These are phyloP conservation scores for Melipona quadrifasciata DNA, from an alignment of 1,140 invertebrate species.

Conservation along the genomic window DNA sequence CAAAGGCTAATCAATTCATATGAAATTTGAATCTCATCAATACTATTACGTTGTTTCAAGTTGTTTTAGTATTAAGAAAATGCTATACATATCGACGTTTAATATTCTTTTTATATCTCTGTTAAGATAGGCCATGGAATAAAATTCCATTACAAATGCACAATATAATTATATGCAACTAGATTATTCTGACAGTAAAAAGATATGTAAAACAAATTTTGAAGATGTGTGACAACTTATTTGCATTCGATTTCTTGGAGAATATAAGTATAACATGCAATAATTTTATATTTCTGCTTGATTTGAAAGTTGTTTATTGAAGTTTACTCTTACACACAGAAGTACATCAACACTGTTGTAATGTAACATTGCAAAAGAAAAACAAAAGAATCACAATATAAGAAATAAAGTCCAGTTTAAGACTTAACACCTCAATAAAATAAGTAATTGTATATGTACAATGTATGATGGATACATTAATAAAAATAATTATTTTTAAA, in stretches of 20 bases:
- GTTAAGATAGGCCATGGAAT: constrained; percentile 22
- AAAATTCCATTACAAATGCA: constrained; percentile 21
- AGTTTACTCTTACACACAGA: constrained; percentile 62
- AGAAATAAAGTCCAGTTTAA: constrained; percentile 66
- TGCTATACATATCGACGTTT: constrained; percentile 44
- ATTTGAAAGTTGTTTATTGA: constrained; percentile 53
- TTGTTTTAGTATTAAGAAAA: constrained; percentile 3
- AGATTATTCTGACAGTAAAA: constrained; percentile 1
- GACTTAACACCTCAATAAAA: constrained; percentile 69
- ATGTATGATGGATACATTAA: constrained; percentile 79
- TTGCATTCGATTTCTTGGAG: constrained; percentile 56
- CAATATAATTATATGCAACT: constrained; percentile 10
- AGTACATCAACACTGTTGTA: constrained; percentile 67
- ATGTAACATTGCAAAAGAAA: constrained; percentile 63
- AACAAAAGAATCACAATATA: constrained; percentile 65
- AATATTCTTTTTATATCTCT: constrained; percentile 31
- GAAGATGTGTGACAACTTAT: background rate
- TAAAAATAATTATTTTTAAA: constrained; percentile 82
- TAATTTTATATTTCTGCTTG: constrained; percentile 50
- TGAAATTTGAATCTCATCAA: background rate
- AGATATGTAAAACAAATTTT: background rate
- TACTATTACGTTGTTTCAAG: constrained; percentile 31
- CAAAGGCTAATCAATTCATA: constrained; percentile 6
- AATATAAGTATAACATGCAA: constrained; percentile 43
- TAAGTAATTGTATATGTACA: constrained; percentile 77